These are phyloP conservation scores for Variabilichromis moorii DNA, from an alignment of 2,113 vertebrate genomes.

Conservation along the genomic window DNA sequence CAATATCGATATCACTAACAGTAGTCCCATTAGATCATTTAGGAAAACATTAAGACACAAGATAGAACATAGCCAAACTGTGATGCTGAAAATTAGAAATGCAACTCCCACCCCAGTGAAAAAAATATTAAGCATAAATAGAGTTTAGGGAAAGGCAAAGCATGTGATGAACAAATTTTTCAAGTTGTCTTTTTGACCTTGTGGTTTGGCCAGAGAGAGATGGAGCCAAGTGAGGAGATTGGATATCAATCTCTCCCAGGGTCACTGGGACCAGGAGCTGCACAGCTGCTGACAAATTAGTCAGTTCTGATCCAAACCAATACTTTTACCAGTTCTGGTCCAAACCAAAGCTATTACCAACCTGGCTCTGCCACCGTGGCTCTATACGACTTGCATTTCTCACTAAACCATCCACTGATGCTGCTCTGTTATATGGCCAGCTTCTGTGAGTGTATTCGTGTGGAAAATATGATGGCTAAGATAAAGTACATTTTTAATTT, in stretches of 20 bases:
- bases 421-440: background rate
- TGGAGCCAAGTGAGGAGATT: constrained; percentile 2
- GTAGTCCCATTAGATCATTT: background rate
- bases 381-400: background rate
- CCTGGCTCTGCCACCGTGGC: constrained; percentile 5
- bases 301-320: constrained; percentile 53
- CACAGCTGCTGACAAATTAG: constrained; percentile 66
- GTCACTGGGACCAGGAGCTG: constrained; percentile 44
- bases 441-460: background rate
- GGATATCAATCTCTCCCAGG: constrained; percentile 52
- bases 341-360: constrained; percentile 35
- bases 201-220: constrained; percentile 22
- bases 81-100: background rate
- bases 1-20: background rate
- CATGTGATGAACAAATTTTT: background rate
- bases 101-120: background rate
- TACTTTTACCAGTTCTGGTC: constrained; percentile 24
- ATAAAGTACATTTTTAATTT: background rate
- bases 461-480: background rate
- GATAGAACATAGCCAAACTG: background rate
- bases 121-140: background rate
- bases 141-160: background rate
- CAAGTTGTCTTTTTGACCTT: constrained; percentile 17
- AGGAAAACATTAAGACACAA: background rate
- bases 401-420: background rate